Evolutionary conservation across 2,888 invertebrate species (phyloP).

Genomic region (Dryocosmus kuriphilus): DNA sequence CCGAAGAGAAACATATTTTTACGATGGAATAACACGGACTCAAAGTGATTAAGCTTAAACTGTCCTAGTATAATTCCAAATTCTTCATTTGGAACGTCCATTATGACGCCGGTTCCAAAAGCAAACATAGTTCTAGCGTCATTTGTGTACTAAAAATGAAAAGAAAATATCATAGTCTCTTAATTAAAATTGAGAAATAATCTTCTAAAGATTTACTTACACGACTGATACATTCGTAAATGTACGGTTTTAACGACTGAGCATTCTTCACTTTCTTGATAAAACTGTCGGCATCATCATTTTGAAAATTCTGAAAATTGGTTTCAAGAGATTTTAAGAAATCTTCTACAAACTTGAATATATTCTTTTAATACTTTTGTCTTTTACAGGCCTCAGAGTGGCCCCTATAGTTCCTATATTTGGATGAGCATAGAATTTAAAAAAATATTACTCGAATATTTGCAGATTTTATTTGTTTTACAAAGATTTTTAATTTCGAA

Average conservation of each 20-base stretch:
- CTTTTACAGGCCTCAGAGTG: no score
- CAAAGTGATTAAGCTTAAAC: conserved; percentile 60
- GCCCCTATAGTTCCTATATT: no score
- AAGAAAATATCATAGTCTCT: not conserved
- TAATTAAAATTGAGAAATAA: not conserved
- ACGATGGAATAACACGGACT: conserved; percentile 65
- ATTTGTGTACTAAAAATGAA: conserved; percentile 58
- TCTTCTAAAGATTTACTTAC: not conserved
- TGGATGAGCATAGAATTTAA: no score
- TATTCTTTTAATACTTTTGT: no score
- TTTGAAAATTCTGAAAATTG: not conserved
- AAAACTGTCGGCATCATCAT: not conserved
- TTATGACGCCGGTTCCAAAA: conserved; percentile 60
- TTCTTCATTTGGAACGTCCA: conserved; percentile 61
- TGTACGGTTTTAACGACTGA: not conserved
- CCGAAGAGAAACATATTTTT: conserved; percentile 58
- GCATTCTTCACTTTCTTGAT: not conserved
- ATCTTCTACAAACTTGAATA: not conserved
- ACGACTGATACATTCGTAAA: conserved; percentile 16
- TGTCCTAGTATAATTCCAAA: conserved; percentile 64
- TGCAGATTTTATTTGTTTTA: no score
- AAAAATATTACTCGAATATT: no score
- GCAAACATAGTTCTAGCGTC: conserved; percentile 60
- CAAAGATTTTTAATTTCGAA: no score
- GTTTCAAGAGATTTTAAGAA: not conserved